Evolutionary conservation across 1,140 invertebrate species (phyloP).

Genomic region (Acromyrmex charruanus): DNA sequence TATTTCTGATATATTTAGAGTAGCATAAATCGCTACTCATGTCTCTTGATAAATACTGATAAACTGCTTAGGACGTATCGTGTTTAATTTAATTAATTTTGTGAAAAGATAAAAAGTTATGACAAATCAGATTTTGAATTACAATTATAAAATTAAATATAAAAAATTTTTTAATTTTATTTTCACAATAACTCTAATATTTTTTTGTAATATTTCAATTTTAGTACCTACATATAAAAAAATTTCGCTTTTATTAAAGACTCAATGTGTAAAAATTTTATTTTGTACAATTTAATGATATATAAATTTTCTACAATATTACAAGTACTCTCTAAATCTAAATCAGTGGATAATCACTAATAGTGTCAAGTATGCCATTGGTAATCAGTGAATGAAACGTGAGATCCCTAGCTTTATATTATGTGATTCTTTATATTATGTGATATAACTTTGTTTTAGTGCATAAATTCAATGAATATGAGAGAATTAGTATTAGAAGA

Average conservation of each 20-base stretch:
- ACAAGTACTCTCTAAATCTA: neutral
- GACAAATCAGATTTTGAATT: neutral
- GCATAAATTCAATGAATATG: too few relatives aligned
- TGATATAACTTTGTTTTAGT: too few relatives aligned
- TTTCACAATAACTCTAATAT: neutral
- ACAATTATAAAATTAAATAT: neutral
- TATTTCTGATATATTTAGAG: neutral
- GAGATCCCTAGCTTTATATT: too few relatives aligned
- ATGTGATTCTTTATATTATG: too few relatives aligned
- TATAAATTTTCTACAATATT: neutral
- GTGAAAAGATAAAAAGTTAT: neutral
- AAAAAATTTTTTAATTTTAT: slow-evolving; percentile 6
- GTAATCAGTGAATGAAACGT: too few relatives aligned
- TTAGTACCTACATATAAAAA: neutral
- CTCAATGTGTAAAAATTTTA: neutral
- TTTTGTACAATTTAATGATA: neutral
- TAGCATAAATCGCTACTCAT: neutral
- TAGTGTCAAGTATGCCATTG: too few relatives aligned
- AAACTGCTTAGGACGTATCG: neutral
- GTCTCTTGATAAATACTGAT: neutral
- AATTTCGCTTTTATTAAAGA: neutral
- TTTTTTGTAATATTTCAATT: neutral
- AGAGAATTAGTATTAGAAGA: too few relatives aligned
- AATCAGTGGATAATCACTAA: too few relatives aligned
- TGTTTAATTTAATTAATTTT: neutral